Evolutionary conservation across 2,888 invertebrate genomes (phyloP).

Genomic region (Latheticus oryzae): DNA sequence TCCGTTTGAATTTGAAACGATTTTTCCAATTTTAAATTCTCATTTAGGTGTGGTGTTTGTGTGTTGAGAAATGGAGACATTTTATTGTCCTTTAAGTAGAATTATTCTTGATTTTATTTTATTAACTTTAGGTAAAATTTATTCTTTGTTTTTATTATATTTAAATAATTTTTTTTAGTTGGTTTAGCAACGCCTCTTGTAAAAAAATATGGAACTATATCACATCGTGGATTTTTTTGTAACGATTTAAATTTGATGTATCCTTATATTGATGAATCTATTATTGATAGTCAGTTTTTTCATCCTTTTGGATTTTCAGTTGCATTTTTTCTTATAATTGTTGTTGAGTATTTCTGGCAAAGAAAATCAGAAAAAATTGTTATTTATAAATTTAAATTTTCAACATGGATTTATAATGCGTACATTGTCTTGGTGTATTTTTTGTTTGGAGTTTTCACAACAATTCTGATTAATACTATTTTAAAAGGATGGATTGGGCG

Average conservation of each 20-base stretch:
- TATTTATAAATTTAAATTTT: not conserved
- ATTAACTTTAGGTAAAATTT: no score
- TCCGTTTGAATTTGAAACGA: no score
- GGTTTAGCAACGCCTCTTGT: constrained; percentile 2
- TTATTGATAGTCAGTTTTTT: constrained; percentile 1
- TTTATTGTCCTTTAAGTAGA: no score
- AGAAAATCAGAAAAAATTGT: not conserved
- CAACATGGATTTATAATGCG: not conserved
- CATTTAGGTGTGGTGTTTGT: no score
- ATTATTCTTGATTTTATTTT: no score
- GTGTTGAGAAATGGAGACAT: no score
- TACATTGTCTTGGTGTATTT: constrained; percentile 4
- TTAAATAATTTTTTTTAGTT: constrained; percentile 4
- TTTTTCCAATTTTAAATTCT: no score
- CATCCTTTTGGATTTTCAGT: not conserved
- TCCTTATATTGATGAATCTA: not conserved
- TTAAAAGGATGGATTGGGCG: constrained; percentile 12
- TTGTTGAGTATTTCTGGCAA: not conserved
- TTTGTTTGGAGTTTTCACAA: constrained; percentile 4
- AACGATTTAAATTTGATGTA: constrained; percentile 7
- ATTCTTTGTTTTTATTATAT: no score
- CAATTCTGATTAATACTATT: constrained; percentile 3
- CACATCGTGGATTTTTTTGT: constrained; percentile 8
- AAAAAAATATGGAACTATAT: not conserved
- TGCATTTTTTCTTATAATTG: not conserved